Base-by-base conservation (phyloP, 2,888 invertebrate genomes). In the Conus canariensis region DNA sequence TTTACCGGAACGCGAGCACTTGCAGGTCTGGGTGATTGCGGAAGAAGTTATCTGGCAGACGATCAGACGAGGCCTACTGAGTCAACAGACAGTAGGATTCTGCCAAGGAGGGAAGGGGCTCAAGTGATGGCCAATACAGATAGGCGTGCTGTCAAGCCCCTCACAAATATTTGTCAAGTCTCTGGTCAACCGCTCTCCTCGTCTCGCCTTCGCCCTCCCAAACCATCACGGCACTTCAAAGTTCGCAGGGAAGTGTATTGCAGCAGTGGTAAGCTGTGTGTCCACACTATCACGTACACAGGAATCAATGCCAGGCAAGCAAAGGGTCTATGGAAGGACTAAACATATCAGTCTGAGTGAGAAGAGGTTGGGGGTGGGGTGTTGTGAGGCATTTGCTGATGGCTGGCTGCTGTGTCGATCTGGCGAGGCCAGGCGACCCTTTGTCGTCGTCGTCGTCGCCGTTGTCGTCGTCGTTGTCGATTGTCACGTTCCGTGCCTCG, bases 321-420 rank as follows among this genome's bases (percentile, higher is more conserved):
- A 56, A 45, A 22, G 58, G 82, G 56, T 58, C 56, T 58, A 19
- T 56, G 58, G 82, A 83, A 83, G 25, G 25, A 83, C 56, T 83
- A 83, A 83, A 83, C 82, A 83, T 58, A 83, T 83, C 82, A 83
- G 19, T 83, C 58, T 58, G 70, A 70, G 70, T 19, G 16, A 64
- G 60, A 45, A 45, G 45, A 45, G 45, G 45, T 45, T 2, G 45
- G 45, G 45, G 3, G 45, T 2, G 45, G 45, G 45, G 45, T 45
- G 45, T 45, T 45, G 45, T 45, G 45, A 45, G 45, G 45, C 45
- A 4, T 45, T 45, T 45, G 45, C 45, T 45, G 45, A 45, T 45
- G 45, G 45, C 45, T 45, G 45, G 45, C 45, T 45, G 45, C 45
- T 45, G 45, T 45, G 45, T 45, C 45, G 45, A 45, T 45, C 45